A percentile compares a stretch with the other conserved stretches of the same genome.
Evolutionary conservation across 2,888 invertebrate species (phyloP).

Genomic region (Uloborus plumipes): DNA sequence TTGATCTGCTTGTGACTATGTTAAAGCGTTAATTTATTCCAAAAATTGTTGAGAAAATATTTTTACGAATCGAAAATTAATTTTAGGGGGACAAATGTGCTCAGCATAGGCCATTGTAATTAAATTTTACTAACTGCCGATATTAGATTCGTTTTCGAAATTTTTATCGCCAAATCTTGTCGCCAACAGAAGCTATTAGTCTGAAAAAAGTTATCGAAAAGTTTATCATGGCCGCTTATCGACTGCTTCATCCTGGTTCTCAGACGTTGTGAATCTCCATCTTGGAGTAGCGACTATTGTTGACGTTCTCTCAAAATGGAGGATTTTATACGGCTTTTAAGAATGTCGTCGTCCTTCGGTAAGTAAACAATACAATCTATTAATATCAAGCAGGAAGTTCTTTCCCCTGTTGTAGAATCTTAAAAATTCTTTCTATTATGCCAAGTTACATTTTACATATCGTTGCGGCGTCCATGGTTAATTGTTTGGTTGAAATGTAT

Average conservation of each 20-base stretch:
- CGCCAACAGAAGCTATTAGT: conserved; percentile 7
- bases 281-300: conserved; percentile 52
- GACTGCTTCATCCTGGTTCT: conserved; percentile 42
- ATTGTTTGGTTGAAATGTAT: conserved; percentile 33
- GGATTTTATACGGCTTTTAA: conserved; percentile 40
- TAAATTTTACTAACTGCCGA: neutral
- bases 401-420: too few relatives aligned
- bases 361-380: conserved; percentile 7
- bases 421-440: conserved; percentile 13
- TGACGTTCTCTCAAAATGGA: conserved; percentile 56
- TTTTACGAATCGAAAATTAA: neutral
- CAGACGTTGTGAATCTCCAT: conserved; percentile 62
- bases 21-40: too few relatives aligned
- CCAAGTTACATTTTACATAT: neutral
- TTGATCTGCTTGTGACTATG: too few relatives aligned
- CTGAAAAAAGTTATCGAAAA: conserved; percentile 24
- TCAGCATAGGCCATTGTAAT: too few relatives aligned
- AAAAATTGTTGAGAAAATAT: too few relatives aligned
- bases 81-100: neutral
- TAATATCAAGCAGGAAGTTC: too few relatives aligned
- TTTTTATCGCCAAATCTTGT: neutral
- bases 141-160: neutral
- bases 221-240: conserved; percentile 48
- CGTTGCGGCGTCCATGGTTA: conserved; percentile 36
- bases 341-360: conserved; percentile 29